Evolutionary conservation across 2,797 vertebrate genomes (phyloP).

Genomic region (Spheniscus humboldti): DNA sequence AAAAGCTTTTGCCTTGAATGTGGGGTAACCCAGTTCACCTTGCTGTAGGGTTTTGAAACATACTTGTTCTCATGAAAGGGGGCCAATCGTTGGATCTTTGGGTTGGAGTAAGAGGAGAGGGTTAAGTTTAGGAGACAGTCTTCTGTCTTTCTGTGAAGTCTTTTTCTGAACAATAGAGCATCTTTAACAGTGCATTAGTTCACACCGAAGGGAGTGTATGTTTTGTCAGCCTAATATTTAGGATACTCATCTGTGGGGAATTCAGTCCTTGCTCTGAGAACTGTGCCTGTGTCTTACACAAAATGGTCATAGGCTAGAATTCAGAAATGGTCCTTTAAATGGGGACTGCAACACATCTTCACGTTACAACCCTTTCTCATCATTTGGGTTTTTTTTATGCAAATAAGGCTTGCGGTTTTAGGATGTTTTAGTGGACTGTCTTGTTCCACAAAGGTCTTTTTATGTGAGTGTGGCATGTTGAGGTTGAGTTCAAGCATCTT

Average conservation of each 20-base stretch:
- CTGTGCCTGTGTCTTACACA: not conserved
- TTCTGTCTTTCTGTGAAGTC: not conserved
- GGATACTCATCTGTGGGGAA: not conserved
- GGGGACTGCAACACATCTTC: not conserved
- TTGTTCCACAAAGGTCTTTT: not conserved
- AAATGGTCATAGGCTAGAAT: not conserved
- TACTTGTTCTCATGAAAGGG: not conserved
- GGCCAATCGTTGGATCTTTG: not conserved
- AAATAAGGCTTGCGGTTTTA: not conserved
- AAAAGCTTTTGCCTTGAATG: not conserved
- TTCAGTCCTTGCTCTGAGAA: not conserved
- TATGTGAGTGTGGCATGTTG: not conserved
- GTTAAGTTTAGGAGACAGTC: not conserved
- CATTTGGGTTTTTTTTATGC: fast-evolving
- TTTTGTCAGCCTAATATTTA: not conserved
- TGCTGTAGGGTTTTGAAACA: not conserved
- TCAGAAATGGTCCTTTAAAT: not conserved
- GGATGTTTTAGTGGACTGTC: not conserved
- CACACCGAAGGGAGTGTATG: not conserved
- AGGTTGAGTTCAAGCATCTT: not conserved
- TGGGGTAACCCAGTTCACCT: not conserved
- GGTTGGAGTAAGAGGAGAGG: not conserved
- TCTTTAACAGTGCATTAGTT: not conserved
- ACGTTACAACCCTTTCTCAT: not conserved
- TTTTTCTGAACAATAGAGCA: not conserved